Conservation (phyloP, 2,113 vertebrate species). For the Cyprinodon brontotheroides region DNA sequence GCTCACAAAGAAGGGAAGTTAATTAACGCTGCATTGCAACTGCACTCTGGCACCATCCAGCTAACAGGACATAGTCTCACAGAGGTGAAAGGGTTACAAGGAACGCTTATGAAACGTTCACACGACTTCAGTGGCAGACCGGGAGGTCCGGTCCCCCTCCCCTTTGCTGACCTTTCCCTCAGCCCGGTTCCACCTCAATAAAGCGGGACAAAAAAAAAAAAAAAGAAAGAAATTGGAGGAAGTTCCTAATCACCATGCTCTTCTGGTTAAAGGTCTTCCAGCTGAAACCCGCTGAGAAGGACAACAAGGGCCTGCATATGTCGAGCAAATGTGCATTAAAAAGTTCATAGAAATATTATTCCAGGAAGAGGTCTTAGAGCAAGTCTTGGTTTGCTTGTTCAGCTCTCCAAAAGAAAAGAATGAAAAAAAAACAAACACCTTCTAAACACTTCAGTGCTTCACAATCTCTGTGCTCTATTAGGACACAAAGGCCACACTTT, state of each 20-base stretch:
- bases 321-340: slow-evolving; percentile 42
- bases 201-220: slow-evolving; percentile 68
- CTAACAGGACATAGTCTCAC: slow-evolving; percentile 70
- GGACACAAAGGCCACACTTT: slow-evolving; percentile 56
- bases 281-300: slow-evolving; percentile 5
- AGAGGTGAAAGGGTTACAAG: slow-evolving; percentile 53
- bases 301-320: slow-evolving; percentile 44
- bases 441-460: slow-evolving; percentile 35
- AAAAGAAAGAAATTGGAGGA: slow-evolving; percentile 53
- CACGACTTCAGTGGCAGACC: slow-evolving; percentile 57
- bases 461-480: slow-evolving; percentile 52
- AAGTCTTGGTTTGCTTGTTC: slow-evolving; percentile 13
- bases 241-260: slow-evolving; percentile 59
- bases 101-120: slow-evolving; percentile 62
- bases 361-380: slow-evolving; percentile 16
- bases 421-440: slow-evolving; percentile 21
- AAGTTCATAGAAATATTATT: slow-evolving; percentile 27
- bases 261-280: slow-evolving; percentile 49
- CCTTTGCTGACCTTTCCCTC: slow-evolving; percentile 50
- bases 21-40: slow-evolving; percentile 72
- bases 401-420: slow-evolving; percentile 14
- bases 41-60: slow-evolving; percentile 50
- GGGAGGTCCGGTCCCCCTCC: slow-evolving; percentile 40
- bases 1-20: slow-evolving; percentile 59
- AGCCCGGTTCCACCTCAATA: slow-evolving; percentile 46